Percentiles rank a stretch among this genome's conserved stretches.
Evolutionary conservation across 2,113 vertebrate genomes (phyloP).

Genomic region (Sylvia atricapilla): DNA sequence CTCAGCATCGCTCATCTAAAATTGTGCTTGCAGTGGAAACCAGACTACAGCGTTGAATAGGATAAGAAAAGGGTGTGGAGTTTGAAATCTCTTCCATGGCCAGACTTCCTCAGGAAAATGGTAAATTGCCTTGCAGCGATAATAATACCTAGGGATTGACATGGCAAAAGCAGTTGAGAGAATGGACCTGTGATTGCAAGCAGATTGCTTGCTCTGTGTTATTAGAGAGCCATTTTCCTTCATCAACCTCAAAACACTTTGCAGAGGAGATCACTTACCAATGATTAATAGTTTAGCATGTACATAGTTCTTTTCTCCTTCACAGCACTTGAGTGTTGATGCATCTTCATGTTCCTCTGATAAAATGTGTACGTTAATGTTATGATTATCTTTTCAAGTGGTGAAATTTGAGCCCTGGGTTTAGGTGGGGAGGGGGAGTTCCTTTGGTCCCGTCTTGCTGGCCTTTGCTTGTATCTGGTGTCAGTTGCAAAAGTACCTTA

Average conservation of each 20-base stretch:
- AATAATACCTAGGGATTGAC: not conserved
- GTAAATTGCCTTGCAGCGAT: not conserved
- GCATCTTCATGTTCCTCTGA: not conserved
- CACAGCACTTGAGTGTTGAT: not conserved
- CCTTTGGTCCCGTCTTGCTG: not conserved
- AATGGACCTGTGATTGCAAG: constrained; percentile 9
- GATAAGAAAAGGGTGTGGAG: not conserved
- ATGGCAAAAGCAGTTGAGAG: constrained; percentile 35
- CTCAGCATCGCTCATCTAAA: not conserved
- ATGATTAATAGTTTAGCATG: constrained; percentile 17
- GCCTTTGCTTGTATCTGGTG: not conserved
- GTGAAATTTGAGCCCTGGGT: not conserved
- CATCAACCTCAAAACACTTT: constrained; percentile 38
- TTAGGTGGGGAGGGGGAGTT: not conserved
- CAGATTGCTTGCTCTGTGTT: not conserved
- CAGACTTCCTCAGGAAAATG: constrained; percentile 32
- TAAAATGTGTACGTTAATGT: not conserved
- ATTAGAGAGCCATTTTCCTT: constrained; percentile 17
- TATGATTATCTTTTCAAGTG: not conserved
- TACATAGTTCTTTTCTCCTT: not conserved
- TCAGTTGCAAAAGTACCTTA: not conserved
- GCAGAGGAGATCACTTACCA: constrained; percentile 1
- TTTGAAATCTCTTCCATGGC: not conserved
- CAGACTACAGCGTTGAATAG: not conserved
- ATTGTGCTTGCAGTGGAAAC: not conserved